phyloP scores from a whole-genome alignment of 2,113 vertebrate species.

The Illadopsis cleaveri region DNA sequence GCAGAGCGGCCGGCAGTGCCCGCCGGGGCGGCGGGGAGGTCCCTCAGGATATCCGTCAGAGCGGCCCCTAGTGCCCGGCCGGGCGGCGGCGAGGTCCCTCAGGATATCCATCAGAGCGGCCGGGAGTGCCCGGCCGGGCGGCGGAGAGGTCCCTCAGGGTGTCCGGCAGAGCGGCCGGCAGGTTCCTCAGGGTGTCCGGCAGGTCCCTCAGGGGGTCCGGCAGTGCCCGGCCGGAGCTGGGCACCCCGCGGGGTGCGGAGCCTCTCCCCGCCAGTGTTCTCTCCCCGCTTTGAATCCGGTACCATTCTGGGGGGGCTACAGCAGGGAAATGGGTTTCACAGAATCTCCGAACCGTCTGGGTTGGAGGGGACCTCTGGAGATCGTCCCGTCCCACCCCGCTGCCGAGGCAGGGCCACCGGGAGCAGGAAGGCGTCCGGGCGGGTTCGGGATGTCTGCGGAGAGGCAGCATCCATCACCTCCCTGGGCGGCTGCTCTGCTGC shows the following conservation, averaged over 20 bases:
- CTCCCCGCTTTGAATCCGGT: fast-evolving
- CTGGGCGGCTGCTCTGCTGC: background rate
- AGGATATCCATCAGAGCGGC: too few relatives aligned
- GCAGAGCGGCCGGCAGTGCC: too few relatives aligned
- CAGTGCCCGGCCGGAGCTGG: fast-evolving
- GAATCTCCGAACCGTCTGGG: fast-evolving
- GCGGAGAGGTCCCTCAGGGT: fast-evolving
- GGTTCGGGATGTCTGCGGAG: too few relatives aligned
- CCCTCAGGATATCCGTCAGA: too few relatives aligned
- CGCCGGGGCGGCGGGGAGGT: too few relatives aligned
- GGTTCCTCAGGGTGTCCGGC: too few relatives aligned
- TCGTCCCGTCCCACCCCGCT: fast-evolving
- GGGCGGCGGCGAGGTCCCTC: too few relatives aligned
- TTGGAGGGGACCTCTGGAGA: background rate
- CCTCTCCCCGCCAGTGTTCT: too few relatives aligned
- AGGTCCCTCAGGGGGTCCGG: fast-evolving
- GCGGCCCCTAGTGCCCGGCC: too few relatives aligned
- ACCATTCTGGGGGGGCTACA: fast-evolving
- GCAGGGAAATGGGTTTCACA: too few relatives aligned
- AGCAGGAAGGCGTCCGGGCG: fast-evolving
- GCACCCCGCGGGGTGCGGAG: fast-evolving
- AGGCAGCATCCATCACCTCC: fast-evolving
- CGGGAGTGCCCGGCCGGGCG: background rate
- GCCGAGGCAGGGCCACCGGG: background rate
- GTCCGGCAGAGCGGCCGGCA: too few relatives aligned